These are phyloP conservation scores for Orchestia grillus DNA, from an alignment of 1,140 invertebrate species.

Conservation along the genomic window DNA sequence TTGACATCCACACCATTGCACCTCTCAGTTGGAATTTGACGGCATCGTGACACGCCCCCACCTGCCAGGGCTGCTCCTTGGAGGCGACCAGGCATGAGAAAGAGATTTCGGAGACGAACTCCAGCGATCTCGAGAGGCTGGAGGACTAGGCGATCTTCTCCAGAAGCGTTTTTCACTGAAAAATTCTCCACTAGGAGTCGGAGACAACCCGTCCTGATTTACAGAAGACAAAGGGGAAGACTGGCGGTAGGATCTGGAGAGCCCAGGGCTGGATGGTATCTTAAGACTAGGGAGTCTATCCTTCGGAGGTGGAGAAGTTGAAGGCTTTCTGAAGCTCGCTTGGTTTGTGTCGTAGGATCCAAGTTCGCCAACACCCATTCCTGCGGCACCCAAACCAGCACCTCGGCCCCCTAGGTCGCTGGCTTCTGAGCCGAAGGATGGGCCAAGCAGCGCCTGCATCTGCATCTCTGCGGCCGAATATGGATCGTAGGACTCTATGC, in stretches of 20 bases:
- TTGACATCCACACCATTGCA: background rate
- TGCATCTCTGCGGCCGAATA: slow-evolving; percentile 68
- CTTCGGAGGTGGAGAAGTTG: background rate
- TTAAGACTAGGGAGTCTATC: background rate
- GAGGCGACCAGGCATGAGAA: background rate
- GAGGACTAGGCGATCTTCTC: slow-evolving; percentile 43
- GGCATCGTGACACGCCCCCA: background rate
- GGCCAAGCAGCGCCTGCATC: slow-evolving; percentile 64
- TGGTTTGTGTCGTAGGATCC: background rate
- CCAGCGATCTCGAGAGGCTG: slow-evolving; percentile 9
- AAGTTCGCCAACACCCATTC: background rate
- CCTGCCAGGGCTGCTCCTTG: slow-evolving; percentile 13
- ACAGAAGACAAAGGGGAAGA: background rate
- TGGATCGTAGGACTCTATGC: slow-evolving; percentile 62
- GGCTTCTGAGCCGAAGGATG: background rate
- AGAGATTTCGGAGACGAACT: background rate
- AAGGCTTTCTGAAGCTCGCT: background rate
- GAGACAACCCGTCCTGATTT: background rate
- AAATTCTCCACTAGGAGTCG: background rate
- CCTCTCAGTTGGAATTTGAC: background rate
- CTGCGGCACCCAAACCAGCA: background rate
- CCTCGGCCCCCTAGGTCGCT: background rate
- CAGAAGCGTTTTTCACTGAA: background rate
- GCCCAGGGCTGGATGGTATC: background rate
- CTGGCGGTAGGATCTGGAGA: background rate